Evolutionary conservation across 2,113 vertebrate species (phyloP).

Genomic region (Cichladusa arquata): DNA sequence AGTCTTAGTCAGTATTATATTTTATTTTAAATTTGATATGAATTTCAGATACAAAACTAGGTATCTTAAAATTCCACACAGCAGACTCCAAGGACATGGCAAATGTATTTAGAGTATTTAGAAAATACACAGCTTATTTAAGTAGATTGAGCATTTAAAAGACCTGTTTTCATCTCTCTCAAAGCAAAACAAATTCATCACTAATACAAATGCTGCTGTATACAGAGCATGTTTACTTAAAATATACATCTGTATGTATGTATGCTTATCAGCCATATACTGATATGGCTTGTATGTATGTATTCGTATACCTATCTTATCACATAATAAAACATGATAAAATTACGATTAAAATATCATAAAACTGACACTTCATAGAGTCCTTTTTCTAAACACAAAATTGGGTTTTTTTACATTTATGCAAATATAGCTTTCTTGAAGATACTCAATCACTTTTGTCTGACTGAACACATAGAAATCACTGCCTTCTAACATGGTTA

Average conservation of each 20-base stretch:
- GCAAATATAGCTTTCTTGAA: background rate
- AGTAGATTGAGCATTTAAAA: background rate
- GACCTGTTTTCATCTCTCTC: background rate
- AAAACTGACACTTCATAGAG: background rate
- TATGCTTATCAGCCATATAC: background rate
- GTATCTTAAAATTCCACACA: background rate
- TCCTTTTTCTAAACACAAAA: background rate
- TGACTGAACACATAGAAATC: background rate
- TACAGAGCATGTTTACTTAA: background rate
- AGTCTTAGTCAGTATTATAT: background rate
- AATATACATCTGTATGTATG: background rate
- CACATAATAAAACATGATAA: background rate
- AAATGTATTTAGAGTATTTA: background rate
- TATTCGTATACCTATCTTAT: background rate
- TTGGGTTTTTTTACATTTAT: background rate
- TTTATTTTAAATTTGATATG: background rate
- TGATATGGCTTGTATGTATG: background rate
- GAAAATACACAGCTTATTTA: background rate
- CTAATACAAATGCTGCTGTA: background rate
- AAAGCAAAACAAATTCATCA: background rate
- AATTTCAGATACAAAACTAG: background rate
- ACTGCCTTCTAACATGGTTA: background rate
- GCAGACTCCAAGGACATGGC: background rate
- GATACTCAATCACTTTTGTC: background rate
- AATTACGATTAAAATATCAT: background rate